A percentile compares a stretch with the other conserved stretches of the same genome.
phyloP scores from a whole-genome alignment of 2,888 invertebrate genomes.

The Idaea straminata region DNA sequence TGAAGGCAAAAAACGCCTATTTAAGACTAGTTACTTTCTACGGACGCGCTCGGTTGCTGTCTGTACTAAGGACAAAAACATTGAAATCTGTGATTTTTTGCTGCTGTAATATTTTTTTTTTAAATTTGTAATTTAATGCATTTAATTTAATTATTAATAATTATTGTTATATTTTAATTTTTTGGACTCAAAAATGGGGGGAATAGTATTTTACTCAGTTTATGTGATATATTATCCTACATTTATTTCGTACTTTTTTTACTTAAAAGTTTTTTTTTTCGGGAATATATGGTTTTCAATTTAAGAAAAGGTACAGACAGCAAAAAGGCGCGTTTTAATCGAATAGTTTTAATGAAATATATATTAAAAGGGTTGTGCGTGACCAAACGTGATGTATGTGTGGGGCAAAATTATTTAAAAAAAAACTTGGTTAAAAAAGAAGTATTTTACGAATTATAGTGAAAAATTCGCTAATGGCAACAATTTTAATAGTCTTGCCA shows the following conservation, averaged over 20 bases:
- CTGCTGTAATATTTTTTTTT: neutral
- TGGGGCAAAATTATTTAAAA: neutral
- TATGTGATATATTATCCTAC: too few species aligned
- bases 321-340: neutral
- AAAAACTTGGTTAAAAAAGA: neutral
- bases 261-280: too few species aligned
- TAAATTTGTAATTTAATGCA: neutral
- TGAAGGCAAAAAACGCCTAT: neutral
- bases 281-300: too few species aligned
- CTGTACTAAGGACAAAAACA: neutral
- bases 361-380: neutral
- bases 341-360: neutral
- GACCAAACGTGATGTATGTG: conserved; percentile 2
- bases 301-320: neutral
- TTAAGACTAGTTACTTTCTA: neutral
- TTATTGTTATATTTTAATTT: too few species aligned
- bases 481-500: conserved; percentile 13
- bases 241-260: too few species aligned
- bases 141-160: too few species aligned
- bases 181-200: too few species aligned
- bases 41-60: neutral
- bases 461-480: conserved; percentile 7
- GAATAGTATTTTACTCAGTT: too few species aligned
- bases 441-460: conserved; percentile 4
- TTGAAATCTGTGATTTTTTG: neutral